phyloP scores from a whole-genome alignment of 2,888 invertebrate genomes.

The Pollenia griseotomentosa region DNA sequence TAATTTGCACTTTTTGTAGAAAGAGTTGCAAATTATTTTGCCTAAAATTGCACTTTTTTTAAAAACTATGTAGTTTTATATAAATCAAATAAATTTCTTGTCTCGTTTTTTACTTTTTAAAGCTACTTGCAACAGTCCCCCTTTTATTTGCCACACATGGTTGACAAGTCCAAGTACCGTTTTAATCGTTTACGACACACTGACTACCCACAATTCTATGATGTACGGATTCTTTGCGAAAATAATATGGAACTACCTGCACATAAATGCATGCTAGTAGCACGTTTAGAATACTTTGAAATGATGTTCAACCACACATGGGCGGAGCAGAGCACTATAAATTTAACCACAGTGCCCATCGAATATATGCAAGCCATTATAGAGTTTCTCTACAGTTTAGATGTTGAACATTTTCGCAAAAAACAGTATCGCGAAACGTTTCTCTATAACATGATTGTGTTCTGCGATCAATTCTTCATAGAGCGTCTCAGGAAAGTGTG shows the following conservation, averaged over 20 bases:
- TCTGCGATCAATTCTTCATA: slow-evolving; percentile 92
- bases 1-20: too few relatives aligned
- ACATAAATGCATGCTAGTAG: slow-evolving; percentile 92
- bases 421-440: slow-evolving; percentile 89
- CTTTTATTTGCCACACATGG: slow-evolving; percentile 75
- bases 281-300: slow-evolving; percentile 93
- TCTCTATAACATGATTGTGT: slow-evolving; percentile 89
- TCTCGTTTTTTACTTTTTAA: not conserved
- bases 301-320: slow-evolving; percentile 93
- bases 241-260: slow-evolving; percentile 86
- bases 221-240: slow-evolving; percentile 87
- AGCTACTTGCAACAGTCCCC: slow-evolving; percentile 75
- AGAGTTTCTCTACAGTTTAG: slow-evolving; percentile 91
- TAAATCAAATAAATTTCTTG: too few relatives aligned
- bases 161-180: slow-evolving; percentile 77
- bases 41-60: too few relatives aligned
- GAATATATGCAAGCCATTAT: slow-evolving; percentile 87
- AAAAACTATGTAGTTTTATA: too few relatives aligned
- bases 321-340: slow-evolving; percentile 83
- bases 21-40: too few relatives aligned
- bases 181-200: slow-evolving; percentile 85
- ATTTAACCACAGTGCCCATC: slow-evolving; percentile 80
- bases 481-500: slow-evolving; percentile 89
- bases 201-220: slow-evolving; percentile 85
- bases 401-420: slow-evolving; percentile 86